Conservation (phyloP, 1,140 invertebrate genomes). For the Drosophila burlai region DNA sequence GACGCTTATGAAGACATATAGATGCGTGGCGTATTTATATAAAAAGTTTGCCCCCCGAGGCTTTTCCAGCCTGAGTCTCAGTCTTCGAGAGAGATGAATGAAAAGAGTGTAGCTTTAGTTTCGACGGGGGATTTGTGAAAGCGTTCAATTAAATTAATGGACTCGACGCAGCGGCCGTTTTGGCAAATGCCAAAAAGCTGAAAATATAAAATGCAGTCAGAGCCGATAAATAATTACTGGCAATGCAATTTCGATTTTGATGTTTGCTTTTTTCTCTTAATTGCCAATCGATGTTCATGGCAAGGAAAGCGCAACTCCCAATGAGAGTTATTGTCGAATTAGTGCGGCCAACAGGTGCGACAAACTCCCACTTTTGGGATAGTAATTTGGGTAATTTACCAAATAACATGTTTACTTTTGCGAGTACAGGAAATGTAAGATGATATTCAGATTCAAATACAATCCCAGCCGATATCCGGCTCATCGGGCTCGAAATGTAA, state of each 20-base stretch:
- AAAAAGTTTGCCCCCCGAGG: slow-evolving; percentile 19
- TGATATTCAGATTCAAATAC: slow-evolving; percentile 32
- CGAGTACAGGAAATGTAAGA: slow-evolving; percentile 26
- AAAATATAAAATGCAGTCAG: slow-evolving; percentile 36
- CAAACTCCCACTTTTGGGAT: slow-evolving; percentile 14
- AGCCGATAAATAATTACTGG: slow-evolving; percentile 59
- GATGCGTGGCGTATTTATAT: slow-evolving; percentile 23
- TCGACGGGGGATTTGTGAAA: slow-evolving; percentile 76
- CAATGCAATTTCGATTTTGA: slow-evolving; percentile 52
- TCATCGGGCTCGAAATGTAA: slow-evolving; percentile 57
- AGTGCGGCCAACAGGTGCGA: slow-evolving; percentile 23
- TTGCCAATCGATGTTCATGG: slow-evolving; percentile 45
- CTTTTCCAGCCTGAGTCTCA: neutral
- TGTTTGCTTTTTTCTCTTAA: slow-evolving; percentile 34
- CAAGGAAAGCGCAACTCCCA: slow-evolving; percentile 12
- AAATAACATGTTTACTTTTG: slow-evolving; percentile 8
- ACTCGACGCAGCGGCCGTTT: slow-evolving; percentile 49
- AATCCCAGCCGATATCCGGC: slow-evolving; percentile 63
- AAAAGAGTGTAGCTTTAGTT: slow-evolving; percentile 40
- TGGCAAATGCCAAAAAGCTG: slow-evolving; percentile 57
- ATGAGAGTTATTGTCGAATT: slow-evolving; percentile 45
- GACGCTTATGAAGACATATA: slow-evolving; percentile 45
- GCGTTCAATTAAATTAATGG: slow-evolving; percentile 83
- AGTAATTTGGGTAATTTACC: neutral
- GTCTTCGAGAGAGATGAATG: slow-evolving; percentile 26